Evolutionary conservation across 1,140 invertebrate genomes (phyloP).

Genomic region (Micrasema longulum): DNA sequence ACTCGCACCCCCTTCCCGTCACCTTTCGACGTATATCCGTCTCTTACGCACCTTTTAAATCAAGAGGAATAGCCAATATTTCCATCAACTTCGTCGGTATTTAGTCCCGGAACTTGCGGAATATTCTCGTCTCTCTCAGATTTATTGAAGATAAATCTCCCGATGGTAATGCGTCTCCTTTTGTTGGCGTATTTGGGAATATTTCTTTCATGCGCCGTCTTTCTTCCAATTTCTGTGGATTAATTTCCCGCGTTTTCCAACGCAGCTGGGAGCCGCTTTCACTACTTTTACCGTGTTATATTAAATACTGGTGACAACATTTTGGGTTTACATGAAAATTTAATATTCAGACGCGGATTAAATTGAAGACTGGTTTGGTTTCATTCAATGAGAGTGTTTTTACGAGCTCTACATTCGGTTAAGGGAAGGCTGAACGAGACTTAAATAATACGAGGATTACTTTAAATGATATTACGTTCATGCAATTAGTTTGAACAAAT

Average conservation of each 20-base stretch:
- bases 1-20: slow-evolving; percentile 5
- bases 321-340: slow-evolving; percentile 14
- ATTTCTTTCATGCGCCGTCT: slow-evolving; percentile 18
- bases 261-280: slow-evolving; percentile 1
- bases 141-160: not conserved
- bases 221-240: slow-evolving; percentile 40
- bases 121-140: slow-evolving; percentile 6
- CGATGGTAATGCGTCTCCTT: slow-evolving; percentile 1
- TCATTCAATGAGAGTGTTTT: slow-evolving; percentile 10
- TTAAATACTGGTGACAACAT: slow-evolving; percentile 14
- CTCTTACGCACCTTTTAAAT: slow-evolving; percentile 8
- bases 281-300: slow-evolving; percentile 1
- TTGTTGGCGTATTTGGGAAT: not conserved
- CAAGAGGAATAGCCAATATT: slow-evolving; percentile 21
- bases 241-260: slow-evolving; percentile 41
- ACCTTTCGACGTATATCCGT: not conserved
- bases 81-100: slow-evolving; percentile 8
- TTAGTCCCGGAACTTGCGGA: not conserved
- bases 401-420: slow-evolving; percentile 11
- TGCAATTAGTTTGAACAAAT: not conserved
- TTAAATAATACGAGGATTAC: too few species aligned
- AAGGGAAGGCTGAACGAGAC: too few species aligned
- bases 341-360: slow-evolving; percentile 23
- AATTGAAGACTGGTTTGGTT: slow-evolving; percentile 28
- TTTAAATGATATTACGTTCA: too few species aligned